phyloP scores from a whole-genome alignment of 1,140 invertebrate genomes.

The Lordiphosa mommai region DNA sequence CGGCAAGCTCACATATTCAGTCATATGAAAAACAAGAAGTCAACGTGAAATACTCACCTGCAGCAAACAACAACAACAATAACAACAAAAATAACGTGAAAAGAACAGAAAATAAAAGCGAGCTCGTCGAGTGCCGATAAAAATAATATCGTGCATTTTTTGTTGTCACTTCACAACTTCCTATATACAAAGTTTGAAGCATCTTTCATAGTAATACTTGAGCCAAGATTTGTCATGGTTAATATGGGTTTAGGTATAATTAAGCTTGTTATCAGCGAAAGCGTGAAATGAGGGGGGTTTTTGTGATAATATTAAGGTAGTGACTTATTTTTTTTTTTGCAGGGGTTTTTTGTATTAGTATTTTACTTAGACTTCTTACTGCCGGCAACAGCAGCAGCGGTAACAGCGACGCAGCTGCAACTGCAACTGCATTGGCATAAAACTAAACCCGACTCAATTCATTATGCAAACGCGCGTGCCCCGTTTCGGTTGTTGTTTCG shows the following conservation, averaged over 20 bases:
- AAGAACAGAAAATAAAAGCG: conserved; percentile 15
- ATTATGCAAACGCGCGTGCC: conserved; percentile 78
- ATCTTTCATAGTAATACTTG: neutral
- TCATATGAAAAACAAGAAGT: conserved; percentile 60
- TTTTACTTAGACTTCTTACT: conserved; percentile 5
- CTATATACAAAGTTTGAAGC: conserved; percentile 27
- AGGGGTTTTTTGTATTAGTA: no score
- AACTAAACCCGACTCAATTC: conserved; percentile 71
- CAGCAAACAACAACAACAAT: conserved; percentile 51
- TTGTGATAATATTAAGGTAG: neutral
- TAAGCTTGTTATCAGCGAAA: neutral
- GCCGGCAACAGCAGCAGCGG: conserved; percentile 12
- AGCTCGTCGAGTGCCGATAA: conserved; percentile 41
- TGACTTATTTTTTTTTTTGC: neutral
- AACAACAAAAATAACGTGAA: no score
- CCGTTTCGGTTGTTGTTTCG: conserved; percentile 71
- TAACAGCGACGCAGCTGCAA: conserved; percentile 50
- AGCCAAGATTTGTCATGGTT: conserved; percentile 4
- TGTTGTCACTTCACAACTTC: conserved; percentile 25
- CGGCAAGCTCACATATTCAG: conserved; percentile 56
- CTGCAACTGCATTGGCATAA: conserved; percentile 55
- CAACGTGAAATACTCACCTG: conserved; percentile 64
- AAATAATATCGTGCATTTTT: conserved; percentile 55
- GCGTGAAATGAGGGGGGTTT: no score
- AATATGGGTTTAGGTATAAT: conserved; percentile 1